Evolutionary conservation across 2,113 vertebrate genomes (phyloP), one percentile per base, ranked within the genome.

Genomic region (Turnix velox): DNA sequence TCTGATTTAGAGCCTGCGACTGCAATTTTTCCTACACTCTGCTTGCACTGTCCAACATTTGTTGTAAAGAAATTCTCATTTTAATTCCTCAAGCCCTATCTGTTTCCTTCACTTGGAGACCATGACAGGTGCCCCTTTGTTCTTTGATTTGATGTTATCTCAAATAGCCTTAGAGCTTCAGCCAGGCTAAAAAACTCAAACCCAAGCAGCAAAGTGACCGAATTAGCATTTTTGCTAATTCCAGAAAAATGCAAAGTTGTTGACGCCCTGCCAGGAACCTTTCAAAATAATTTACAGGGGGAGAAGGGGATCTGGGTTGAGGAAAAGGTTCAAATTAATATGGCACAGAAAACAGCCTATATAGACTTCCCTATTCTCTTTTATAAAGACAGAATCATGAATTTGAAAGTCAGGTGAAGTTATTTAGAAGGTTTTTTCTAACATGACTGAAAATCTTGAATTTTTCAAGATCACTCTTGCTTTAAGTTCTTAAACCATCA

Each of bases 141-240:
- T 95, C 92, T 94, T 75, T 42, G 67, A 46, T 74, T 71, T 75
- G 76, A 84, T 92, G 55, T 66, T 77, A 80, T 93, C 90, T 93
- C 74, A 87, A 83, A 95, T 66, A 95, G 84, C 76, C 80, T 91
- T 74, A 55, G 55, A 88, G 67, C 52, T 87, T 76, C 85, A 90
- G 59, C 87, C 80, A 79, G 63, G 43, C 87, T 93, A 78, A 94
- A 92, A 93, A 84, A 84, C 28, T 88, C 84, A 72, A 83, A 75
- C 79, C 46, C n/a, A n/a, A 76, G 69, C 77, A 95, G 89, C 91
- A 93, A 87, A 96, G 71, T 88, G 63, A 74, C 89, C 85, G 92
- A 93, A 95, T 94, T 96, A 95, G 48, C 95, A 94, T 96, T 95
- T 97, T 88, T 93, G 82, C 87, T 92, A 95, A 96, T 96, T 96